These are phyloP conservation scores for Bubo scandiacus DNA, from an alignment of 2,113 vertebrate genomes.

Conservation along the genomic window DNA sequence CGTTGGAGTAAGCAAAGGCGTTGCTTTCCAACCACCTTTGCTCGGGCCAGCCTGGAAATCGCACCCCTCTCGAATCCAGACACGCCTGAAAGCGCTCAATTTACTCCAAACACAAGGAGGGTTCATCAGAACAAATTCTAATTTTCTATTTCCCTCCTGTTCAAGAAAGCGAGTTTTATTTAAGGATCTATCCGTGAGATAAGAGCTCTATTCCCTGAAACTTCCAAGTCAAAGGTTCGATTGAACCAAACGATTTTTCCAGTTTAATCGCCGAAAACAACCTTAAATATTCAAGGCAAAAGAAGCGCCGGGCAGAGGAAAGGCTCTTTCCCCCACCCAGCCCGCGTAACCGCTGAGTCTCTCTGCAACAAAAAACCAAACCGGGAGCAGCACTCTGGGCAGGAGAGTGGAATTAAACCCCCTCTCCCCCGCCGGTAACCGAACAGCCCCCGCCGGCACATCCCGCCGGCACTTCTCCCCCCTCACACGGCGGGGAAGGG, in stretches of 20 bases:
- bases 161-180: neutral
- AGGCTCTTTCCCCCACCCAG: fast-evolving
- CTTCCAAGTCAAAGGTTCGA: fast-evolving
- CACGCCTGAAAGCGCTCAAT: fast-evolving
- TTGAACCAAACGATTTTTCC: neutral
- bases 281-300: fast-evolving
- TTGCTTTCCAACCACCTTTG: neutral
- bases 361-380: neutral
- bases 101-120: neutral
- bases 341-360: fast-evolving
- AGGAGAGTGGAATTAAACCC: neutral
- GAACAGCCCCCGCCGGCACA: too few species aligned
- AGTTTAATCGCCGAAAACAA: fast-evolving
- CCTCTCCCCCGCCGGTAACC: neutral
- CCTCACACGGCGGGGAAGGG: too few species aligned
- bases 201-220: neutral
- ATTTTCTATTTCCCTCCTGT: neutral
- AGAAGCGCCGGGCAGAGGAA: too few species aligned
- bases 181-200: fast-evolving
- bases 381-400: neutral
- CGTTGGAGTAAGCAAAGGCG: fast-evolving
- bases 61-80: fast-evolving
- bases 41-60: fast-evolving
- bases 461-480: too few species aligned
- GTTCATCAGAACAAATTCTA: fast-evolving